These are phyloP conservation scores for Macrophya alboannulata DNA, from an alignment of 2,888 invertebrate species.

Conservation along the genomic window DNA sequence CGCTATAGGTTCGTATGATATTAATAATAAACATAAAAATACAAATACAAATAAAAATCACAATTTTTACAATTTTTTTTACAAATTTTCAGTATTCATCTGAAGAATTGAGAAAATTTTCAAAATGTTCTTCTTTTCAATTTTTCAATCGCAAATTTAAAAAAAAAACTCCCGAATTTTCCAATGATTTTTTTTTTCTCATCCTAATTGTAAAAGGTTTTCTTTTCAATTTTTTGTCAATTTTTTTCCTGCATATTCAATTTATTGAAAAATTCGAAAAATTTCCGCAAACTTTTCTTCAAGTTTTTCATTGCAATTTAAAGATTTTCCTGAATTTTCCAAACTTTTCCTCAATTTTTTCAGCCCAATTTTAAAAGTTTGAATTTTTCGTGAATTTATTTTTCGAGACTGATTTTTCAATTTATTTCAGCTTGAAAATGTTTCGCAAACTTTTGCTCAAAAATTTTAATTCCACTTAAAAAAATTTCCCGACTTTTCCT, in stretches of 20 bases:
- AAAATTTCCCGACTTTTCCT: too few relatives aligned
- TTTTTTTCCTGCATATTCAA: background rate
- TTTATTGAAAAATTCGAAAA: background rate
- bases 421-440: too few relatives aligned
- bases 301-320: background rate
- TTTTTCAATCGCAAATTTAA: background rate
- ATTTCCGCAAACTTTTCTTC: background rate
- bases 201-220: background rate
- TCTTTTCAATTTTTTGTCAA: background rate
- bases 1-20: conserved; percentile 87
- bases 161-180: background rate
- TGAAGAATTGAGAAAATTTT: background rate
- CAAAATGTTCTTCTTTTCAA: background rate
- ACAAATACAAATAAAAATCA: background rate
- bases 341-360: too few relatives aligned
- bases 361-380: too few relatives aligned
- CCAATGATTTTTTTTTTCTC: background rate
- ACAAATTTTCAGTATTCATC: background rate
- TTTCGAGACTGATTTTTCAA: too few relatives aligned
- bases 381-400: too few relatives aligned
- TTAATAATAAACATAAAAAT: conserved; percentile 37
- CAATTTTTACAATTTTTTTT: background rate
- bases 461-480: too few relatives aligned
- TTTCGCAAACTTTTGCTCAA: too few relatives aligned
- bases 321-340: background rate